A percentile compares a stretch with the other conserved stretches of the same genome.
These are phyloP conservation scores for Porites lobata DNA, from an alignment of 92 coral and sea anemone genomes.

Conservation along the genomic window DNA sequence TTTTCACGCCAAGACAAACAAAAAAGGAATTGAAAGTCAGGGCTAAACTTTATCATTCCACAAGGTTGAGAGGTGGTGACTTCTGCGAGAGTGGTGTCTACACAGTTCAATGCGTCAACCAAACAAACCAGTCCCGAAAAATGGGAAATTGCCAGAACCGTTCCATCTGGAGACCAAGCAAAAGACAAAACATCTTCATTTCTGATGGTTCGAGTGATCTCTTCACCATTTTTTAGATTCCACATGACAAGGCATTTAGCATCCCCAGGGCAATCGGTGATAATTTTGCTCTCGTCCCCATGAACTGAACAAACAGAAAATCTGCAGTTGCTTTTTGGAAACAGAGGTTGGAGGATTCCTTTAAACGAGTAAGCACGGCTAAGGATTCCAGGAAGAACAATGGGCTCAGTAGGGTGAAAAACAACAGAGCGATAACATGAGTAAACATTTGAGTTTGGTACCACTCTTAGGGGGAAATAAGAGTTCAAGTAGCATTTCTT, in stretches of 20 bases:
- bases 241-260: constrained; percentile 17
- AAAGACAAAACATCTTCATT: not conserved
- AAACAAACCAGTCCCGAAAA: not conserved
- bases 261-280: constrained; percentile 23
- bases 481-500: not conserved
- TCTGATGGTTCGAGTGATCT: not conserved
- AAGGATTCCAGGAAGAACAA: constrained; percentile 6
- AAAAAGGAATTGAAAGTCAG: constrained; percentile 9
- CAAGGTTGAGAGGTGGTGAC: not conserved
- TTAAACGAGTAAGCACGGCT: not conserved
- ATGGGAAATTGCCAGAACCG: constrained; percentile 17
- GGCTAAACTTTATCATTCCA: constrained; percentile 2
- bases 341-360: not conserved
- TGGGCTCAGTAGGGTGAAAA: constrained; percentile 15
- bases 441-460: not conserved
- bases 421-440: constrained; percentile 14
- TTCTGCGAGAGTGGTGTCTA: not conserved
- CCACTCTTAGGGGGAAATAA: no score
- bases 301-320: constrained; percentile 30
- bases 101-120: constrained; percentile 4
- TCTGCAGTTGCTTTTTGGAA: constrained; percentile 6
- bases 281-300: constrained; percentile 9
- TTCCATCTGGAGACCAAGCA: constrained; percentile 29
- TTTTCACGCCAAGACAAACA: not conserved
- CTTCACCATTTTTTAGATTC: constrained; percentile 4